These are phyloP conservation scores for Dilophus febrilis DNA, from an alignment of 2,888 invertebrate species.

Conservation along the genomic window DNA sequence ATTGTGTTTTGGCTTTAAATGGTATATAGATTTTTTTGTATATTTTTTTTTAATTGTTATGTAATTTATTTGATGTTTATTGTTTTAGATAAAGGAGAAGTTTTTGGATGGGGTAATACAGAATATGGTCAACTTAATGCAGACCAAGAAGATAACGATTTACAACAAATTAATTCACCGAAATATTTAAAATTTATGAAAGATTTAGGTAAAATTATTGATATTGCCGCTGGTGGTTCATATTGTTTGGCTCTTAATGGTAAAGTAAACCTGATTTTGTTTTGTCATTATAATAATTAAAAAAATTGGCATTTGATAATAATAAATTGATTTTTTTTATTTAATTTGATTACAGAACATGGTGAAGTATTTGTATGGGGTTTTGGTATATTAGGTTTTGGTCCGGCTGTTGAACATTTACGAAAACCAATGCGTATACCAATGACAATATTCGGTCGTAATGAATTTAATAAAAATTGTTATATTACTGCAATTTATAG, in stretches of 20 bases:
- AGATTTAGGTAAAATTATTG: constrained; percentile 54
- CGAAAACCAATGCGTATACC: constrained; percentile 57
- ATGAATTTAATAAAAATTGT: constrained; percentile 58
- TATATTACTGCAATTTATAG: constrained; percentile 47
- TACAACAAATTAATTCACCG: constrained; percentile 59
- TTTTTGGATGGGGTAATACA: constrained; percentile 95
- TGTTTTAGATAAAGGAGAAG: constrained; percentile 58
- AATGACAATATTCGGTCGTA: constrained; percentile 65
- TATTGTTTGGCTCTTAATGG: constrained; percentile 72
- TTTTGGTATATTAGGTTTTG: constrained; percentile 77
- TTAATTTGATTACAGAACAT: constrained; percentile 49
- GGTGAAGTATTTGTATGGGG: constrained; percentile 90
- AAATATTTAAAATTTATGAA: constrained; percentile 43
- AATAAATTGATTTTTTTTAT: not conserved
- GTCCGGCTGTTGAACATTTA: constrained; percentile 55
- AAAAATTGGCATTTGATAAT: constrained; percentile 4
- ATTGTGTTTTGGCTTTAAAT: constrained; percentile 78
- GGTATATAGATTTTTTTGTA: constrained; percentile 33
- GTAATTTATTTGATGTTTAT: too few relatives aligned
- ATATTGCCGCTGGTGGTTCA: constrained; percentile 73
- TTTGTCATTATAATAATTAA: not conserved
- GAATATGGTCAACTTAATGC: constrained; percentile 71
- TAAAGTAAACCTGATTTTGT: constrained; percentile 22
- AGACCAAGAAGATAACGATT: constrained; percentile 19
- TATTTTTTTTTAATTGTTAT: not conserved